Percentiles rank a stretch among this genome's conserved stretches.
phyloP scores from a whole-genome alignment of 2,888 invertebrate species.

The Agrenia bidenticulata region DNA sequence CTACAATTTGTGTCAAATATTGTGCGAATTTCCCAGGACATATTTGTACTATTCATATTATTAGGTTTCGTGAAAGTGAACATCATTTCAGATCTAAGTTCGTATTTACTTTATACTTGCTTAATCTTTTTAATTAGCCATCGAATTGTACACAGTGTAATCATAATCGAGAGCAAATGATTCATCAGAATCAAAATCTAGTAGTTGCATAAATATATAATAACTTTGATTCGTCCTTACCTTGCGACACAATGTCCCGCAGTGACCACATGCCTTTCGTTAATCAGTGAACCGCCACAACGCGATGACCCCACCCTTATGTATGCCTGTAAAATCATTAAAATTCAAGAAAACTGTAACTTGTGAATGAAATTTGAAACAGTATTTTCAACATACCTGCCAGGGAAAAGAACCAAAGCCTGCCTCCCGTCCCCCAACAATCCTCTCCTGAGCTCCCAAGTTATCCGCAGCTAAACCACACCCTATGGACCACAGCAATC shows the following conservation, averaged over 20 bases:
- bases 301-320: constrained; percentile 91
- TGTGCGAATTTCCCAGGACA: no score
- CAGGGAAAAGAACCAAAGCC: constrained; percentile 93
- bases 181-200: no score
- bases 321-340: constrained; percentile 63
- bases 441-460: constrained; percentile 77
- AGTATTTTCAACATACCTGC: constrained; percentile 77
- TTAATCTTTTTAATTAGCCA: no score
- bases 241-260: constrained; percentile 91
- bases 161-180: no score
- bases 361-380: no score
- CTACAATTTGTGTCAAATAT: no score
- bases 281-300: constrained; percentile 88
- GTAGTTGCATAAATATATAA: constrained; percentile 8
- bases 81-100: no score
- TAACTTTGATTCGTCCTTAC: constrained; percentile 55
- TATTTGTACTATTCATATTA: no score
- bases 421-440: constrained; percentile 87
- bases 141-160: no score
- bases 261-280: constrained; percentile 86
- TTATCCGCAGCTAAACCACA: constrained; percentile 84
- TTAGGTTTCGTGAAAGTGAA: no score
- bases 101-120: no score
- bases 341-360: neutral
- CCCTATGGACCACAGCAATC: constrained; percentile 62